Conservation (phyloP, 1,140 invertebrate species). For the Drosophila funebris region DNA sequence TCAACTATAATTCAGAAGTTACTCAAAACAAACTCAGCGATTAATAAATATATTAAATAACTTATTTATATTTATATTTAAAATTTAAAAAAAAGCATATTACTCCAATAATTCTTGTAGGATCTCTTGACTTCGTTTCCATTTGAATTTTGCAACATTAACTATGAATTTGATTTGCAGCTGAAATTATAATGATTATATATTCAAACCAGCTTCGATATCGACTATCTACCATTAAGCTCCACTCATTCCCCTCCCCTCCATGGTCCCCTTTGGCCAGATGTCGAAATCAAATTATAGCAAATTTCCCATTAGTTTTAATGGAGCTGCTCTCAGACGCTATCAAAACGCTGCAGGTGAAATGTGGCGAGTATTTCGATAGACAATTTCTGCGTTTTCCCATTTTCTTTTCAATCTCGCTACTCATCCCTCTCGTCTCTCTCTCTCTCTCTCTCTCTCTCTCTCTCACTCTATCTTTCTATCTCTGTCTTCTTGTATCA, state of each 20-base stretch:
- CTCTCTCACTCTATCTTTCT: neutral
- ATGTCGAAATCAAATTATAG: constrained; percentile 75
- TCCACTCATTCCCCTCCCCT: neutral
- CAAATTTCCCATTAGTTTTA: constrained; percentile 81
- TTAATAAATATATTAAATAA: too few species aligned
- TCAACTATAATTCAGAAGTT: too few species aligned
- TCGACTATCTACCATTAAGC: neutral
- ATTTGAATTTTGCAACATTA: neutral
- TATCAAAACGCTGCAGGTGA: constrained; percentile 75
- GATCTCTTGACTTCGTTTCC: too few species aligned
- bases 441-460: neutral
- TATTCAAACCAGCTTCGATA: neutral
- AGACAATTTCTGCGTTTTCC: constrained; percentile 57
- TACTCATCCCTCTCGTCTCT: neutral
- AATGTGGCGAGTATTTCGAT: constrained; percentile 68
- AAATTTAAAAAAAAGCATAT: too few species aligned
- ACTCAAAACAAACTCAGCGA: too few species aligned
- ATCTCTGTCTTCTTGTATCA: neutral
- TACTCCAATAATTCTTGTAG: too few species aligned
- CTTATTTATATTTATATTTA: too few species aligned
- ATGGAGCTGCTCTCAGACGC: constrained; percentile 58
- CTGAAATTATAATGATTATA: neutral
- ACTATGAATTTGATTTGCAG: neutral
- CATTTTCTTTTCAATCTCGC: constrained; percentile 32
- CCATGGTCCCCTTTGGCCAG: constrained; percentile 6